Evolutionary conservation across 2,113 vertebrate genomes (phyloP), one percentile per base, ranked within the genome.

Genomic region (Mustela lutreola): DNA sequence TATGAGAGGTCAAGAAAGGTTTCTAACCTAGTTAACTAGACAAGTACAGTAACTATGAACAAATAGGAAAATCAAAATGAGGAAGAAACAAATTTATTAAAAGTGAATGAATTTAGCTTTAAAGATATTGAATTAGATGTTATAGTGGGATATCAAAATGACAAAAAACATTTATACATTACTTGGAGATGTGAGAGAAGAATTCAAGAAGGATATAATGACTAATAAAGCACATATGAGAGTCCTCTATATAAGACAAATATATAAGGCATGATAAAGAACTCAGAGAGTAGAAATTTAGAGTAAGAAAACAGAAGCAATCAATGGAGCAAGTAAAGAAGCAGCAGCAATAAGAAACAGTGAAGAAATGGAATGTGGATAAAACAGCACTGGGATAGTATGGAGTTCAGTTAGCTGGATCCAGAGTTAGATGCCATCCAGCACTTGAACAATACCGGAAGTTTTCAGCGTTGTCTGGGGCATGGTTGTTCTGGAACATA

Each of bases 31-130:
- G 4, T 22, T 95, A 39, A 95, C 42, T 65, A 65, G 22, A 22
- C 21, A 88, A 42, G 36, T 28, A 86, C 9, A 93, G 4, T 84
- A 96, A 83, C 7, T 84, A 75, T 26, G 87, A 31, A 71, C 16
- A 89, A 88, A 86, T 0, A 83, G 18, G 21, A 67, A 97, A 91
- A 86, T 48, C 60, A 78, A 78, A 70, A 95, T 53, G 12, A 90
- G 9, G 7, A 60, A 73, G 26, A 96, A 88, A 96, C 18, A 80
- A 85, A 53, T 88, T 84, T 87, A 91, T 87, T 63, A 81, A 79
- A 91, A 71, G 87, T 45, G 42, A 89, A 78, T 15, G 15, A 88
- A 9, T 22, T 73, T 88, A 16, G 18, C 12, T 60, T 33, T 58
- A 95, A 91, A 78, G 4, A n/a, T 22, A 65, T 22, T 92, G 60